Conservation (phyloP, 2,888 invertebrate species). For the Plebejus melissa region DNA sequence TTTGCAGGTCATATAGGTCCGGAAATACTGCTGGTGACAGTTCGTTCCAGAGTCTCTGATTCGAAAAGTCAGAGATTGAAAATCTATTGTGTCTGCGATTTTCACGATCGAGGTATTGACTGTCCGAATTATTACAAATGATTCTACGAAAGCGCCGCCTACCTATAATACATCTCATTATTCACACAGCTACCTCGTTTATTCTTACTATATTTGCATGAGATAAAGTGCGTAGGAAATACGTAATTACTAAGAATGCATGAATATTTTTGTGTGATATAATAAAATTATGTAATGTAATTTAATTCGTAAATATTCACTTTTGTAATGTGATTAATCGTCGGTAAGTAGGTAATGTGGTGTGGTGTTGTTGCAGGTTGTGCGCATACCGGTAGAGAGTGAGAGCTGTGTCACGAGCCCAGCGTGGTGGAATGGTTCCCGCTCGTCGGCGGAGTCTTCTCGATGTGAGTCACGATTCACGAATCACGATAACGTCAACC, state of each 20-base stretch:
- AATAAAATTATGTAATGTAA: neutral
- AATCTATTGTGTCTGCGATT: too few species aligned
- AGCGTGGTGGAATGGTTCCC: conserved; percentile 74
- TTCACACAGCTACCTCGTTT: neutral
- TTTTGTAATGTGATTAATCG: neutral
- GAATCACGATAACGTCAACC: conserved; percentile 44
- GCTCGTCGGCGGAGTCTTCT: conserved; percentile 64
- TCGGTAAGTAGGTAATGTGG: neutral
- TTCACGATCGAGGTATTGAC: too few species aligned
- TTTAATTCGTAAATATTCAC: neutral
- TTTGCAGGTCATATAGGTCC: too few species aligned
- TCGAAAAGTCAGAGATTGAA: too few species aligned
- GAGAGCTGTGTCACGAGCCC: conserved; percentile 59
- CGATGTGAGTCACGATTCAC: conserved; percentile 56
- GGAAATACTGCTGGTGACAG: too few species aligned
- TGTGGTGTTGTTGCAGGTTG: conserved; percentile 68
- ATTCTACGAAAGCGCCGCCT: neutral
- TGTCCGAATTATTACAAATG: neutral
- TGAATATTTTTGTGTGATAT: neutral
- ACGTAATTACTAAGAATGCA: neutral
- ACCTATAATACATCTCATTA: neutral
- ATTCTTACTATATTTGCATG: neutral
- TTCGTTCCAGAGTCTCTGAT: too few species aligned
- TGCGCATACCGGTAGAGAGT: conserved; percentile 67
- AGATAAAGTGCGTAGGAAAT: neutral